phyloP scores from a whole-genome alignment of 2,797 vertebrate species.

The Aphelocoma californica region DNA sequence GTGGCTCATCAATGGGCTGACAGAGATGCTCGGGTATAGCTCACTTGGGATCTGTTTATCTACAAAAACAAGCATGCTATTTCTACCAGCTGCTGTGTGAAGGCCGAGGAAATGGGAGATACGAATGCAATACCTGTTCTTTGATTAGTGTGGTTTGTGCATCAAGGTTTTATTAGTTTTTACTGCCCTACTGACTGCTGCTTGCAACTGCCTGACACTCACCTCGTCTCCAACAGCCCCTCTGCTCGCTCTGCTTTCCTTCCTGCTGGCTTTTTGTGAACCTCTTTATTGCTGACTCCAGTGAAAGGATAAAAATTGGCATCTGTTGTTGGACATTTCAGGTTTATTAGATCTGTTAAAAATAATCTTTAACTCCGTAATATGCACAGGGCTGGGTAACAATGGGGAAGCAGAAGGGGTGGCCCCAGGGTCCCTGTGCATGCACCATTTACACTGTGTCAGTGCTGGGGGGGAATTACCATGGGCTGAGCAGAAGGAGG shows the following conservation, averaged over 20 bases:
- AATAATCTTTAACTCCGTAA: neutral
- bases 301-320: neutral
- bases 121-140: neutral
- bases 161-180: slow-evolving; percentile 40
- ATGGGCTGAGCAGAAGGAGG: neutral
- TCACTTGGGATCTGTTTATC: neutral
- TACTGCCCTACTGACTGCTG: slow-evolving; percentile 15
- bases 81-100: neutral
- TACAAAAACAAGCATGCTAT: neutral
- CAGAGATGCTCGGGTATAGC: neutral
- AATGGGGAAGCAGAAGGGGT: rapidly evolving
- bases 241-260: neutral
- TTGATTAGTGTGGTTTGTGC: slow-evolving; percentile 14
- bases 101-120: neutral
- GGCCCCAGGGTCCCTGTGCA: rapidly evolving
- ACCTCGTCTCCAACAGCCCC: neutral
- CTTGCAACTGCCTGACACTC: neutral
- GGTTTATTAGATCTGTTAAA: slow-evolving; percentile 21
- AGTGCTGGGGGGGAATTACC: neutral
- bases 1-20: neutral
- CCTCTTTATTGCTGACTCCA: neutral
- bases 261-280: neutral
- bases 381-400: rapidly evolving
- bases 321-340: slow-evolving; percentile 10
- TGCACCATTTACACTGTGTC: neutral